phyloP scores from a whole-genome alignment of 2,797 vertebrate species.

The Mormyrus proboscirostris region DNA sequence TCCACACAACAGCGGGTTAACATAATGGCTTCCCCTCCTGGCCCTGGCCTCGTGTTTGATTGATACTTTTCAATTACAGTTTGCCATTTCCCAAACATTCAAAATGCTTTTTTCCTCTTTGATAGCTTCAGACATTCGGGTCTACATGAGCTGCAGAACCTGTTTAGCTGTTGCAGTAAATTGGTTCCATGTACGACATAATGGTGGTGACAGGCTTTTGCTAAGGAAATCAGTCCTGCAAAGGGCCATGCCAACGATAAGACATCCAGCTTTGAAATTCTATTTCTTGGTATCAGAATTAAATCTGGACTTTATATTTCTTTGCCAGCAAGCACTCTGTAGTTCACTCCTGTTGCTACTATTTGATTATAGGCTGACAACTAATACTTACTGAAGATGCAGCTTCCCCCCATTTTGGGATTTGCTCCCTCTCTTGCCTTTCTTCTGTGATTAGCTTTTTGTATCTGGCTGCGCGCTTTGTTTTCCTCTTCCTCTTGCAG shows the following conservation, averaged over 20 bases:
- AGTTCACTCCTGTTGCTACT: conserved; percentile 71
- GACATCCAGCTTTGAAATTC: conserved; percentile 98
- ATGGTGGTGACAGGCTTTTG: conserved; percentile 98
- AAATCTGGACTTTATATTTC: conserved; percentile 99
- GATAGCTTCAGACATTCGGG: conserved; percentile 98
- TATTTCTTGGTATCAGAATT: conserved; percentile 99
- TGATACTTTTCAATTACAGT: conserved; percentile 99
- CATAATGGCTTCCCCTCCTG: conserved; percentile 64
- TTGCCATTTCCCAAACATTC: conserved; percentile 87
- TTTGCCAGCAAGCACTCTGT: conserved; percentile 74
- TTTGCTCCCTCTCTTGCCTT: conserved; percentile 22
- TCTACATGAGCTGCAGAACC: conserved; percentile 83
- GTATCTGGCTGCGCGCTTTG: conserved; percentile 57
- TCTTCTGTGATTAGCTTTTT: conserved; percentile 74
- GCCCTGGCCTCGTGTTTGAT: conserved; percentile 88
- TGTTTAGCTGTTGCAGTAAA: conserved; percentile 98
- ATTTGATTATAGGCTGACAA: conserved; percentile 89
- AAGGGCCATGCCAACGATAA: conserved; percentile 96
- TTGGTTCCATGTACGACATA: conserved; percentile 99
- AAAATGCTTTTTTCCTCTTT: conserved; percentile 81
- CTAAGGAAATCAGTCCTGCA: conserved; percentile 99
- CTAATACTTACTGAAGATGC: conserved; percentile 76
- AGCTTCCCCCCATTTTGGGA: conserved; percentile 60
- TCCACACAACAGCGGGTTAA: conserved; percentile 60
- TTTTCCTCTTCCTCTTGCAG: conserved; percentile 48